These are phyloP conservation scores for Sprattus sprattus DNA, from an alignment of 2,113 vertebrate species.

Conservation along the genomic window DNA sequence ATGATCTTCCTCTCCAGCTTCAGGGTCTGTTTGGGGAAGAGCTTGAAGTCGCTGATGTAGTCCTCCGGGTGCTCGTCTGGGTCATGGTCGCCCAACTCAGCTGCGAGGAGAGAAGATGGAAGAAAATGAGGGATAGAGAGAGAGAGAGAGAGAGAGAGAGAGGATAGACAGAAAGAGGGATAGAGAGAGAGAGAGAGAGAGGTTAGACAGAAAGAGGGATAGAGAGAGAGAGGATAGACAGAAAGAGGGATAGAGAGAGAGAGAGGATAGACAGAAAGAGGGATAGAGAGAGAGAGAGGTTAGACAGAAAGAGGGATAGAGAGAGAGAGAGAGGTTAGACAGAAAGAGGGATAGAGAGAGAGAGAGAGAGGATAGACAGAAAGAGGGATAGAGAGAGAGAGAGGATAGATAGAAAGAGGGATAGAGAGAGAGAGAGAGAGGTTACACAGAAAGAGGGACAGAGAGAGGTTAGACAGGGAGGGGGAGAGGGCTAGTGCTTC, in stretches of 20 bases:
- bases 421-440: background rate
- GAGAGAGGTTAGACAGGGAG: background rate
- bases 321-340: no score
- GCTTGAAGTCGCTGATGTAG: constrained; percentile 91
- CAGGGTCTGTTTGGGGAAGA: constrained; percentile 95
- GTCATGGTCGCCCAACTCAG: constrained; percentile 93
- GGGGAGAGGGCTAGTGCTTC: background rate
- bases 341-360: no score
- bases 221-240: no score
- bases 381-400: no score
- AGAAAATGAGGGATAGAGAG: constrained; percentile 39
- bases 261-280: no score
- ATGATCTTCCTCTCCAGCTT: constrained; percentile 94
- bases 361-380: no score
- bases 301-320: no score
- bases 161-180: background rate
- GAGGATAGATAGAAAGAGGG: background rate
- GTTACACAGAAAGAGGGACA: no score
- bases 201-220: no score
- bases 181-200: background rate
- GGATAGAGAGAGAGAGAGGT: no score
- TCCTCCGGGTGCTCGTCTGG: constrained; percentile 90
- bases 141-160: constrained; percentile 18
- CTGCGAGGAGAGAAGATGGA: constrained; percentile 56
- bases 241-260: no score